Evolutionary conservation across 2,113 vertebrate genomes (phyloP), one percentile per base, ranked within the genome.

Genomic region (Reinhardtius hippoglossoides): DNA sequence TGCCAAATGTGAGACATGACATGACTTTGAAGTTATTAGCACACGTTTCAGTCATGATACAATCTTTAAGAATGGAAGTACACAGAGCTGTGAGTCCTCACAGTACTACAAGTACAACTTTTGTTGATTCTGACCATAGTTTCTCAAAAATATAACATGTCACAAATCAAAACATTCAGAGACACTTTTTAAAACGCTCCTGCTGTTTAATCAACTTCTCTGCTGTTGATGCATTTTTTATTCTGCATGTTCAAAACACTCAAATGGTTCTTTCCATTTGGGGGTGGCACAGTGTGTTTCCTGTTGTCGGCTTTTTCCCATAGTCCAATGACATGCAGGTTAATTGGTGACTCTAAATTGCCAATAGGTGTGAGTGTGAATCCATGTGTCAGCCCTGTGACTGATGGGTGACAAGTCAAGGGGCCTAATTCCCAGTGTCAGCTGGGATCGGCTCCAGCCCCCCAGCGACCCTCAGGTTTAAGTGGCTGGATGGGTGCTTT

Each of bases 1-100:
- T 81, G 42, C 78, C 93, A 96, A 81, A 95, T 96, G 98, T 97
- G 78, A 54, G 82, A 35, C 26, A 4, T 9, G 18, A 24, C 54
- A 7, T 1, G 5, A 40, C 9, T 71, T 71, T 14, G 48, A 10
- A 12, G 31, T 26, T 16, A 16, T 18, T 21, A 40, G 40, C 15
- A 55, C 52, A 44, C 27, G 5, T 55, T 55, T 54, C 64, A 52
- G 3, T 48, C 31, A 31, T 31, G 31, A 6, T 31, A 31, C 6
- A 7, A 31, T 31, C 31, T 31, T 31, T 31, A 31, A 31, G 31
- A 27, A 26, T 26, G 12, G 46, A 62, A 21, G 24, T n/a, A 3
- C 21, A 9, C 50, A 20, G 24, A 26, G 31, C 6, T 27, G 27
- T 27, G 27, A 27, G 21, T 62, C 31, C 31, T n/a, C 37, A 3